Base-by-base conservation (phyloP, 2,113 vertebrate genomes). In the Microtus montanus region DNA sequence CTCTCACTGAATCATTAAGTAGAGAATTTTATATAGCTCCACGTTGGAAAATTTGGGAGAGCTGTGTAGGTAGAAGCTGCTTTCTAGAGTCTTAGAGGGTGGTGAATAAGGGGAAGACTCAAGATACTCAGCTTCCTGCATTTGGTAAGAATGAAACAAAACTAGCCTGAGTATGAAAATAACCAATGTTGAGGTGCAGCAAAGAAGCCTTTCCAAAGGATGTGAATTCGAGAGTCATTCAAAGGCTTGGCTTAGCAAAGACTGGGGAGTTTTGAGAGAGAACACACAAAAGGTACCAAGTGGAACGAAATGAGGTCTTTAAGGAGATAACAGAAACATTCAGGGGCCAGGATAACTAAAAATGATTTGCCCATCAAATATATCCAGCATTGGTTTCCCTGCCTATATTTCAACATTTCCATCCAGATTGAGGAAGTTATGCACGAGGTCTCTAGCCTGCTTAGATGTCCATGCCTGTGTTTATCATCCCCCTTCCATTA, bases 401-500 rank as follows among this genome's bases (percentile, higher is more conserved):
- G 30, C 49, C n/a, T 83, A 49, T 82, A 30, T 80, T 88, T 73
- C n/a, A 52, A 44, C 28, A 92, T 96, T 92, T 92, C 52, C 66
- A 74, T 86, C 66, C 66, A 92, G 75, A 92, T 17, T 77, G 75
- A 94, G 95, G 84, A 91, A 93, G 74, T 88, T 80, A 22, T 41
- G 68, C 24, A 49, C 41, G 30, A 92, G 61, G 79, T 87, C 89
- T 75, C 78, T 35, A 92, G 89, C 13, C 41, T 89, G 63, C 77
- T 87, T 94, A 78, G 82, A 96, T 92, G 92, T 87, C 68, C 82
- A 33, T 79, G 61, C 85, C 44, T 90, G 38, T 90, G 47, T 96
- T 88, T 54, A 52, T 79, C 19, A 74, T 70, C 75, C 82, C 47
- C 71, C 70, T 89, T 61, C 61, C 70, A 82, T 93, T 41, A 49